These are phyloP conservation scores for Pachypeltis micranthus DNA, from an alignment of 1,140 invertebrate species.

Conservation along the genomic window DNA sequence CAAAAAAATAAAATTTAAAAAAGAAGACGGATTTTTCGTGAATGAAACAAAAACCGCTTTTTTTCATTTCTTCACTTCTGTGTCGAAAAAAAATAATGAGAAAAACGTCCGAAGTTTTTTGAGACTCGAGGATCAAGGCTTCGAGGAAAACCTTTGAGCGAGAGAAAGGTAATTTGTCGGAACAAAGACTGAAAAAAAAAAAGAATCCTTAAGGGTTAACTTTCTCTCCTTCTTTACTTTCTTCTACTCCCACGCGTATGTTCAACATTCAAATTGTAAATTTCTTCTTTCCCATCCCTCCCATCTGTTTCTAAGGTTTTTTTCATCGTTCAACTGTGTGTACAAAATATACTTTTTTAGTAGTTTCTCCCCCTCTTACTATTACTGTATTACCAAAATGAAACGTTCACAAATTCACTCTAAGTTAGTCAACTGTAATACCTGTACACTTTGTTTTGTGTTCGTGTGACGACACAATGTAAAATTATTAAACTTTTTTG, in stretches of 20 bases:
- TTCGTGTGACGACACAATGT: not conserved
- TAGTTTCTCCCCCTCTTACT: not conserved
- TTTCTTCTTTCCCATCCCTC: not conserved
- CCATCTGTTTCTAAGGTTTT: not conserved
- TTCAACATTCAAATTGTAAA: not conserved
- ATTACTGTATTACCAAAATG: not conserved
- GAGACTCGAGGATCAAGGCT: too few relatives aligned
- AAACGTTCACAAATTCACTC: not conserved
- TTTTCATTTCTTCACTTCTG: not conserved
- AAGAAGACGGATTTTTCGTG: not conserved
- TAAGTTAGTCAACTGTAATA: not conserved
- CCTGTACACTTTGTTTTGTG: not conserved
- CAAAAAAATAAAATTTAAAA: not conserved
- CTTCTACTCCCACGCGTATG: too few relatives aligned
- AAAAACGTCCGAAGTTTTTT: too few relatives aligned
- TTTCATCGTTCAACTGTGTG: not conserved
- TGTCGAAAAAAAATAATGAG: too few relatives aligned
- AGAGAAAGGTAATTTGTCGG: not conserved
- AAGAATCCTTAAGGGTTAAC: not conserved
- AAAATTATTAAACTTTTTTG: not conserved
- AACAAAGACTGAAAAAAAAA: not conserved
- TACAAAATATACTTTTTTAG: not conserved
- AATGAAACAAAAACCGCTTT: not conserved
- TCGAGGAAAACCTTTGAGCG: too few relatives aligned
- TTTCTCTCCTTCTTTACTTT: too few relatives aligned